Base-by-base conservation (phyloP, 2,797 vertebrate species). In the Micromesistius poutassou region DNA sequence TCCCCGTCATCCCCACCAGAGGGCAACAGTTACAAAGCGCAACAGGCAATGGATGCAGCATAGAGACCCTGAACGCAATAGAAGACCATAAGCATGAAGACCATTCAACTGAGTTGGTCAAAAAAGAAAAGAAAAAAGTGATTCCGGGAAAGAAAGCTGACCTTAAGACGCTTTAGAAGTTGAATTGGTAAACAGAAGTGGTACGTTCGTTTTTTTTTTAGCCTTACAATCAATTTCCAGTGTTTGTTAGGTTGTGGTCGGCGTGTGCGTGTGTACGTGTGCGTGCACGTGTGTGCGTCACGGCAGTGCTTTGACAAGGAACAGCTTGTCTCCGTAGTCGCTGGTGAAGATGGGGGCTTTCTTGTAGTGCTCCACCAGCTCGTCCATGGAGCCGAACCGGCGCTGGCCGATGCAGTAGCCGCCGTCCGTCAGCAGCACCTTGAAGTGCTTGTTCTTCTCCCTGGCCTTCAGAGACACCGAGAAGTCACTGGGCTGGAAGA, bases 271-370 rank as follows among this genome's bases (percentile, higher is more conserved):
- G 46, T 66, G 55, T 50, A 42, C 71, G 73, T 35, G 38, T 46
- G 38, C 10, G 82, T 77, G 81, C 74, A 72, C 80, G 66, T 62
- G 81, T 78, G 79, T 73, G 89, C 0, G 89, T 98, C 96, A 98
- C 95, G 94, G 96, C 93, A 98, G 94, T 74, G 97, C 95, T 94
- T 95, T 96, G 89, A 99, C 94, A 88, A 99, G 95, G 93, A 98
- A 98, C 90, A 99, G 94, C 94, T 97, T 98, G 89, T 99, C 97
- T 86, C 98, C 98, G 12, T 96, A 96, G 87, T 98, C 97, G 85
- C 97, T 97, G 93, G 98, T 99, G 94, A 98, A 99, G 94, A 99
- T 99, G 86, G 98, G 97, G 62, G 98, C 98, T 89, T 98, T 99
- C 95, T 98, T 98, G 95, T 99, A 99, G 94, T 99, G 98, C 91